These are phyloP conservation scores for Timema cristinae DNA, from an alignment of 2,888 invertebrate species.

Conservation along the genomic window DNA sequence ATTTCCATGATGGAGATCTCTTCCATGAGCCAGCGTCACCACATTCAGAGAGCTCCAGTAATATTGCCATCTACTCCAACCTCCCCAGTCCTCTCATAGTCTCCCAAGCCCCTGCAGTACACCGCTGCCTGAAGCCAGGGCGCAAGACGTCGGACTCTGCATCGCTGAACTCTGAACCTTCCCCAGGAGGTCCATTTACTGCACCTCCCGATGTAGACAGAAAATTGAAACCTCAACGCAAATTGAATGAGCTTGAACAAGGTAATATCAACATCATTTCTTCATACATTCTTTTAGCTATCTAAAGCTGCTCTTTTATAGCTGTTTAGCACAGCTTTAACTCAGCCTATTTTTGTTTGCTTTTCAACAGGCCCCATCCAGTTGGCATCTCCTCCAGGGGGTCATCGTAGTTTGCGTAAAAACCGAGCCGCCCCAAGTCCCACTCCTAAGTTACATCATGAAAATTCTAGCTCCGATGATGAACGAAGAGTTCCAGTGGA, in stretches of 20 bases:
- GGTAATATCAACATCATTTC: background rate
- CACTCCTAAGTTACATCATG: conserved; percentile 42
- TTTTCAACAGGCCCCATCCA: conserved; percentile 38
- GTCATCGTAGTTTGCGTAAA: conserved; percentile 37
- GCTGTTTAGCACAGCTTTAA: too few relatives aligned
- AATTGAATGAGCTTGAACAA: conserved; percentile 9
- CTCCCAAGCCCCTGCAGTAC: conserved; percentile 58
- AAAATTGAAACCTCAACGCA: conserved; percentile 42
- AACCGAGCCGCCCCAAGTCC: conserved; percentile 54
- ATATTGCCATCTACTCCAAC: conserved; percentile 54
- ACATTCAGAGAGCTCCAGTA: conserved; percentile 35
- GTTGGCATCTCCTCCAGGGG: conserved; percentile 43
- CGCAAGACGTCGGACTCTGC: conserved; percentile 51
- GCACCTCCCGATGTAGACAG: conserved; percentile 43
- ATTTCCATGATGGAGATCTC: conserved; percentile 44
- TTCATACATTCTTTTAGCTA: too few relatives aligned
- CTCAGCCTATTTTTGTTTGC: too few relatives aligned
- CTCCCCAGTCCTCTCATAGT: conserved; percentile 51
- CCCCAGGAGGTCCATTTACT: conserved; percentile 44
- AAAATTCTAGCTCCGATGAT: conserved; percentile 47
- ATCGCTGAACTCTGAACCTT: conserved; percentile 45
- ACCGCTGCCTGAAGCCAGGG: conserved; percentile 75
- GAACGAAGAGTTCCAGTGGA: conserved; percentile 45
- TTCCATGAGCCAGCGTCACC: conserved; percentile 5
- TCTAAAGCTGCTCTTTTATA: too few relatives aligned